These are phyloP conservation scores for Cataglyphis cursor DNA, from an alignment of 2,888 invertebrate species.

Conservation along the genomic window DNA sequence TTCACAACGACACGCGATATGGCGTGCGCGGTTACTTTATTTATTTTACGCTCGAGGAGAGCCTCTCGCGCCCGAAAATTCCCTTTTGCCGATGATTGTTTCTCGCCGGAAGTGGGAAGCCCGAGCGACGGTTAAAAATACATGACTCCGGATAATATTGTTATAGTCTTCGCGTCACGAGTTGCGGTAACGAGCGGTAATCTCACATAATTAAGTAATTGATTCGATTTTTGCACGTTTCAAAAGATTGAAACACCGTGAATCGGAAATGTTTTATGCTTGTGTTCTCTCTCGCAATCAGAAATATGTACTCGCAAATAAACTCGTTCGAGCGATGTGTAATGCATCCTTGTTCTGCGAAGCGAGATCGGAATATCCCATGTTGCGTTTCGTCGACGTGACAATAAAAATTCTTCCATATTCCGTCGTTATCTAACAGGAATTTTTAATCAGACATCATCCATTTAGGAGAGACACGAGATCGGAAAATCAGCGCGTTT, in stretches of 20 bases:
- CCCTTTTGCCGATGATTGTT: constrained; percentile 25
- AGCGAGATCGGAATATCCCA: not conserved
- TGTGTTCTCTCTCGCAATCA: not conserved
- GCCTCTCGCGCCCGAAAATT: constrained; percentile 35
- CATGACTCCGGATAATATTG: constrained; percentile 30
- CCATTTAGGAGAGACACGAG: constrained; percentile 22
- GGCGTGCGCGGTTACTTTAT: constrained; percentile 62
- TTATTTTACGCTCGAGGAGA: constrained; percentile 41
- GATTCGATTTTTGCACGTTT: constrained; percentile 4
- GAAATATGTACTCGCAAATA: not conserved
- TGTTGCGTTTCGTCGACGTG: not conserved
- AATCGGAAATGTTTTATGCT: constrained; percentile 5
- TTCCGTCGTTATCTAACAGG: constrained; percentile 2
- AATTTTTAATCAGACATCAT: constrained; percentile 39
- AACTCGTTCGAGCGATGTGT: not conserved
- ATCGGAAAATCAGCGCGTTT: constrained; percentile 33
- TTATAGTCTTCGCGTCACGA: constrained; percentile 13
- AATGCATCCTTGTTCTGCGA: not conserved
- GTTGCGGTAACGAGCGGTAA: constrained; percentile 30
- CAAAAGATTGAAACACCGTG: not conserved
- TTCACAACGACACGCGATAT: constrained; percentile 71
- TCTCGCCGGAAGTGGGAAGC: constrained; percentile 40
- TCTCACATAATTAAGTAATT: constrained; percentile 21
- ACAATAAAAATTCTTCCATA: constrained; percentile 30
- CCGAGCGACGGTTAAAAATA: constrained; percentile 39